These are phyloP conservation scores for Corticium candelabrum DNA, from an alignment of 37 sponge, comb jelly and placozoan genomes.

Conservation along the genomic window DNA sequence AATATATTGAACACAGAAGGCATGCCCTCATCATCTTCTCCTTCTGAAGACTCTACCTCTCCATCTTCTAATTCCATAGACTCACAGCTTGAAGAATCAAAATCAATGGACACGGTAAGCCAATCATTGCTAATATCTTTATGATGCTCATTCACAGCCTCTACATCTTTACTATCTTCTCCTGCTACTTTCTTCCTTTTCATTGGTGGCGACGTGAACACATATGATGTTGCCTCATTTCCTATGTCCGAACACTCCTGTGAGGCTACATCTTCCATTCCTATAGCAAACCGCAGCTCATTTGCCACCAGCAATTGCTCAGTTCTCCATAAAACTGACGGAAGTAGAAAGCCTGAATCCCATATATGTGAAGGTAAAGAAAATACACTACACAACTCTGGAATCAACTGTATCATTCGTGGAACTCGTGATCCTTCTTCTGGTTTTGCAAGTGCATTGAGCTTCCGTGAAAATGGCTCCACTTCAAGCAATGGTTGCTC, in stretches of 20 bases:
- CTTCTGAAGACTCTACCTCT: too few relatives aligned
- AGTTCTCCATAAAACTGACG: slow-evolving; percentile 70
- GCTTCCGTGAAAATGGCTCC: neutral
- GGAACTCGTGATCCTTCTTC: neutral
- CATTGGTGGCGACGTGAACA: too few relatives aligned
- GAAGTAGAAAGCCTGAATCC: slow-evolving; percentile 55
- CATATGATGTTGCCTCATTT: neutral
- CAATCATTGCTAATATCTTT: neutral
- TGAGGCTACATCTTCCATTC: too few relatives aligned
- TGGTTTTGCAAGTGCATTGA: neutral
- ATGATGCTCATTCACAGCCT: too few relatives aligned
- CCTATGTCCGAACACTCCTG: too few relatives aligned
- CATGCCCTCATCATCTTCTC: too few relatives aligned
- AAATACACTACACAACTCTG: slow-evolving; percentile 47
- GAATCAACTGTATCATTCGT: slow-evolving; percentile 25
- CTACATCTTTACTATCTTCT: too few relatives aligned
- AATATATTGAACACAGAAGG: too few relatives aligned
- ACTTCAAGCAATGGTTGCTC: slow-evolving; percentile 38
- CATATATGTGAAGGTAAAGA: slow-evolving; percentile 42
- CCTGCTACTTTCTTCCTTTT: too few relatives aligned
- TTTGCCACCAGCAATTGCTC: slow-evolving; percentile 57
- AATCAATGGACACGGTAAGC: neutral
- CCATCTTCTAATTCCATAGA: too few relatives aligned
- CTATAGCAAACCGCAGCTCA: slow-evolving; percentile 25
- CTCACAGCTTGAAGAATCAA: too few relatives aligned